Percentiles rank a stretch among this genome's conserved stretches.
Conservation (phyloP, 2,888 invertebrate genomes). For the Brachycybe producta region DNA sequence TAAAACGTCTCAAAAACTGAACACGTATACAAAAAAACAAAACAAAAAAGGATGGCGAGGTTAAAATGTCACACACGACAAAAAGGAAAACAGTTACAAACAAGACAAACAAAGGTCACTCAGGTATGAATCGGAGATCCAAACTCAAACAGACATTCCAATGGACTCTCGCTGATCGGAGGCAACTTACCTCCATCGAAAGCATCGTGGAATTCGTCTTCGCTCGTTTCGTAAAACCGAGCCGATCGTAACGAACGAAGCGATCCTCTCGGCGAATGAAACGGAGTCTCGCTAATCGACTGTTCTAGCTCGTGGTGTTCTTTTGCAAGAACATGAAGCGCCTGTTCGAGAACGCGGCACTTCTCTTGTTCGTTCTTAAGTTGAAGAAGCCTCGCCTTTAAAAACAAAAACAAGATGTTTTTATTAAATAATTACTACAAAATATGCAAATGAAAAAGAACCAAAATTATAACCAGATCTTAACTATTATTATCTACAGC, state of each 20-base stretch:
- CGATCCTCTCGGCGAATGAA: slow-evolving; percentile 12
- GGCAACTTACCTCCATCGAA: slow-evolving; percentile 23
- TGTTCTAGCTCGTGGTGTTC: slow-evolving; percentile 54
- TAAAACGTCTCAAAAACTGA: no score
- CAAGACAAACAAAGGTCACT: no score
- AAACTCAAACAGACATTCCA: no score
- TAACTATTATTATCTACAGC: no score
- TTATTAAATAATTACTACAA: neutral
- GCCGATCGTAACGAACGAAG: slow-evolving; percentile 22
- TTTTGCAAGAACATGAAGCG: slow-evolving; percentile 49
- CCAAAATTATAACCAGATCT: no score
- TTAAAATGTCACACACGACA: no score
- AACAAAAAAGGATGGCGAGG: no score
- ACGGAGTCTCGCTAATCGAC: slow-evolving; percentile 39
- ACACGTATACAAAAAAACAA: no score
- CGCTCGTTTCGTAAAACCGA: slow-evolving; percentile 23
- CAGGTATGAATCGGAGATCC: no score
- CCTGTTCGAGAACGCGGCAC: slow-evolving; percentile 51
- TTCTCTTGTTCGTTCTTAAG: slow-evolving; percentile 43
- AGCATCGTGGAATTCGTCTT: slow-evolving; percentile 27
- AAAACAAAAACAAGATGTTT: neutral
- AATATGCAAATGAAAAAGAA: neutral
- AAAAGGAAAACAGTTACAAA: no score
- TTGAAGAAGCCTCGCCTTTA: slow-evolving; percentile 34
- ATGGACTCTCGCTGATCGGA: no score